phyloP scores from a whole-genome alignment of 2,113 vertebrate genomes.

The Scalopus aquaticus region DNA sequence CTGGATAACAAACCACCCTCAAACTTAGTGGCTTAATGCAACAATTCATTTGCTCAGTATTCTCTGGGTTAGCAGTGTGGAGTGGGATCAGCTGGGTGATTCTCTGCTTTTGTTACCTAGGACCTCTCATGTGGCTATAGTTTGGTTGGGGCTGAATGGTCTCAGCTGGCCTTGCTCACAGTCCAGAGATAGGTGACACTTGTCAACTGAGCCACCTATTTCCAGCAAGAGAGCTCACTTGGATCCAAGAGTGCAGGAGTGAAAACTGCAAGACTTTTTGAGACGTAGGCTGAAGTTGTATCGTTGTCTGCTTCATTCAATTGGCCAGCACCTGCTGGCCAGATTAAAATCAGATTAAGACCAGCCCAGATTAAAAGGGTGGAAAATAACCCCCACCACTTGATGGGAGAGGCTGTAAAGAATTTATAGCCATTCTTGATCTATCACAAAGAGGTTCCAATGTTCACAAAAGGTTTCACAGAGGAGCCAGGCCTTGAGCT shows the following conservation, averaged over 20 bases:
- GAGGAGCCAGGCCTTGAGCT: not conserved
- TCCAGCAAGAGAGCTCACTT: not conserved
- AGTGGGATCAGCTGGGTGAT: not conserved
- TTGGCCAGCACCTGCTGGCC: not conserved
- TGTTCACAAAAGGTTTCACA: not conserved
- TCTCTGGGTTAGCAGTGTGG: not conserved
- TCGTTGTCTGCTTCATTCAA: not conserved
- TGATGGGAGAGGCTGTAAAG: not conserved
- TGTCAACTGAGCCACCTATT: not conserved
- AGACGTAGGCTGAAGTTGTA: not conserved
- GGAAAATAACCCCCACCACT: not conserved
- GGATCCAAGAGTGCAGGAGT: not conserved
- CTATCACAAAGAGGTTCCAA: not conserved
- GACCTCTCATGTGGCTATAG: not conserved
- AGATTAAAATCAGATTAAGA: not conserved
- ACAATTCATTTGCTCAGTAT: not conserved
- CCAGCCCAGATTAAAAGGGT: not conserved
- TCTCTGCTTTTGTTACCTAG: not conserved
- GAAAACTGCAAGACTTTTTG: not conserved
- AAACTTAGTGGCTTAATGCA: not conserved
- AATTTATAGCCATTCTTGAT: not conserved
- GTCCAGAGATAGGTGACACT: not conserved
- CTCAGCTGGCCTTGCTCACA: not conserved
- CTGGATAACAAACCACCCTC: not conserved
- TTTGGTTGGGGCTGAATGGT: not conserved